phyloP scores from a whole-genome alignment of 2,797 vertebrate genomes.

The Paramormyrops hopkinsi region DNA sequence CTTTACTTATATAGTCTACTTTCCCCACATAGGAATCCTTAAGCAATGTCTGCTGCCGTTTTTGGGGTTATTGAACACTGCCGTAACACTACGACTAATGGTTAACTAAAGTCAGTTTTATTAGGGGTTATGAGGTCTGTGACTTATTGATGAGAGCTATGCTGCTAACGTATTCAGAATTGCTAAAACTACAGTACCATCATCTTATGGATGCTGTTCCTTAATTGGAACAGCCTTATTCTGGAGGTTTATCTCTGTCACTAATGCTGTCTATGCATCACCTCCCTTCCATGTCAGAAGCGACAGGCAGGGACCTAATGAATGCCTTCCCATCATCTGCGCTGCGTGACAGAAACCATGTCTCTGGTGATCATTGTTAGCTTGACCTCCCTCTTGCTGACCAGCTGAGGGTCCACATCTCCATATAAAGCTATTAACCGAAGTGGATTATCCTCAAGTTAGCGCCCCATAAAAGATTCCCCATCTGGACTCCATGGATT shows the following conservation, averaged over 20 bases:
- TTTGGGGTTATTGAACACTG: not conserved
- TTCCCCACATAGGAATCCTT: not conserved
- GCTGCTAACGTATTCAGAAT: not conserved
- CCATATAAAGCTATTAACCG: not conserved
- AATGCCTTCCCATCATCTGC: not conserved
- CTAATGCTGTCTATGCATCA: not conserved
- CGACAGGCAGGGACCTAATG: not conserved
- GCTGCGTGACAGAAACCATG: not conserved
- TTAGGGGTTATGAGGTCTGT: not conserved
- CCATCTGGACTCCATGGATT: not conserved
- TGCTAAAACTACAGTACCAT: not conserved
- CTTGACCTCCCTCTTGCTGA: not conserved
- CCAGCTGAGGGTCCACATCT: not conserved
- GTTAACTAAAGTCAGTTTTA: not conserved
- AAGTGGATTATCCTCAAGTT: not conserved
- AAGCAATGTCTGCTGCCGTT: not conserved
- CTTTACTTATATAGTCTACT: not conserved
- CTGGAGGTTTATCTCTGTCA: not conserved
- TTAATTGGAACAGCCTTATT: not conserved
- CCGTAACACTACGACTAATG: not conserved
- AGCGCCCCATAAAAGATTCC: not conserved
- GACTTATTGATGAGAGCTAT: not conserved
- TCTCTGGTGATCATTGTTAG: not conserved
- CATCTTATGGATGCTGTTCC: not conserved
- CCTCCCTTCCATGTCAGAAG: not conserved